Evolutionary conservation across 2,888 invertebrate species (phyloP).

Genomic region (Catocala nupta): DNA sequence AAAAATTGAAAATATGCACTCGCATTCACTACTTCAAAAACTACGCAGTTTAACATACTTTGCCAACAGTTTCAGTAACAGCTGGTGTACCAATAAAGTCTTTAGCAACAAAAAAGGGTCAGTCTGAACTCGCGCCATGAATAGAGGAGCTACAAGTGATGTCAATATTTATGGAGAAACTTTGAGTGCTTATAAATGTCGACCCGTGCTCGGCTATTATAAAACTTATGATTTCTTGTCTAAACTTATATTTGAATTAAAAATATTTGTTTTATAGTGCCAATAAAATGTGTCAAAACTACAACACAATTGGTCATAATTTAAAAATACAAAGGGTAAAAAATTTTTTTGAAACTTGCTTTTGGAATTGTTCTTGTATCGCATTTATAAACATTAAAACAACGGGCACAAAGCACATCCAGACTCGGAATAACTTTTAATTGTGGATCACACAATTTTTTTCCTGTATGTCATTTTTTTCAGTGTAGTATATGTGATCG

Average conservation of each 20-base stretch:
- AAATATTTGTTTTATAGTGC: not conserved
- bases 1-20: too few relatives aligned
- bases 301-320: too few relatives aligned
- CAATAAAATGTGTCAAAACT: too few relatives aligned
- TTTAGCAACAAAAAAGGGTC: conserved; percentile 64
- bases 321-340: too few relatives aligned
- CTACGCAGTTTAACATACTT: conserved; percentile 3
- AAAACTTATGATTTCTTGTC: conserved; percentile 29
- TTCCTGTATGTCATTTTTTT: too few relatives aligned
- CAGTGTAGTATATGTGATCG: too few relatives aligned
- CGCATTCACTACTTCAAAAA: not conserved
- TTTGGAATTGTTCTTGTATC: too few relatives aligned
- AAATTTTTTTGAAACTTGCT: too few relatives aligned
- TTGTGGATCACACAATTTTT: too few relatives aligned
- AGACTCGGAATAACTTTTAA: too few relatives aligned
- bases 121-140: conserved; percentile 64
- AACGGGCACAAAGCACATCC: too few relatives aligned
- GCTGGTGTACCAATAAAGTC: conserved; percentile 14
- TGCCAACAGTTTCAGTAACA: conserved; percentile 14
- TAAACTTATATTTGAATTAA: conserved; percentile 17
- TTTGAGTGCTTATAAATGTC: conserved; percentile 58
- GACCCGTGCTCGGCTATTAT: conserved; percentile 37
- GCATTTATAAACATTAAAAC: too few relatives aligned
- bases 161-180: conserved; percentile 71
- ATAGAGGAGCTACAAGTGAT: conserved; percentile 60